These are phyloP conservation scores for Tenodera sinensis DNA, from an alignment of 2,888 invertebrate species.

Conservation along the genomic window DNA sequence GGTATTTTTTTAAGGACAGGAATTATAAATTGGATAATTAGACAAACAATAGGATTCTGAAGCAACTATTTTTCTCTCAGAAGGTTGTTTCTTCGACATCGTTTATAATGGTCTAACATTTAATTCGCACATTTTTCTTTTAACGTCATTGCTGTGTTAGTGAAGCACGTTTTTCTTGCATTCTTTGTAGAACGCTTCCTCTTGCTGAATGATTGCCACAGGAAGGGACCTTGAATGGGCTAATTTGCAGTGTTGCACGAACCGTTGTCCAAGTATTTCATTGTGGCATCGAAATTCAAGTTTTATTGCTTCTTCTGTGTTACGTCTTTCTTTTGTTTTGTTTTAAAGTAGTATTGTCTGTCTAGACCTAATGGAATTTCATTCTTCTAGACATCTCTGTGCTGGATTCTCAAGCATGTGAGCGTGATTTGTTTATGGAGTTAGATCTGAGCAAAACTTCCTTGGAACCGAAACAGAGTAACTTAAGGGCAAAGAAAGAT, in stretches of 20 bases:
- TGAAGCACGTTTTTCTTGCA: background rate
- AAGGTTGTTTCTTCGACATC: background rate
- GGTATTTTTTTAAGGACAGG: background rate
- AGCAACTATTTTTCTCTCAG: background rate
- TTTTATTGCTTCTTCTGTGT: too few relatives aligned
- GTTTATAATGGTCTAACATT: background rate
- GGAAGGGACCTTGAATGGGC: background rate
- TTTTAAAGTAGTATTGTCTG: too few relatives aligned
- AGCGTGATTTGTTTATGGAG: too few relatives aligned
- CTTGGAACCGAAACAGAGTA: too few relatives aligned
- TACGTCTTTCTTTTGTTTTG: too few relatives aligned
- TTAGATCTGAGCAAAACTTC: too few relatives aligned
- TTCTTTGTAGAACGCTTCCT: background rate
- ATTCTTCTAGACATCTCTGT: too few relatives aligned
- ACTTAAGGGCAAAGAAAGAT: too few relatives aligned
- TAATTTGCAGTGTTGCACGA: background rate
- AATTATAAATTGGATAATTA: background rate
- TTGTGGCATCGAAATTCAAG: background rate
- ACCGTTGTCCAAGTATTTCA: background rate
- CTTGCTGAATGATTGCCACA: background rate
- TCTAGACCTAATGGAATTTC: too few relatives aligned
- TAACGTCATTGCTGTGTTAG: background rate
- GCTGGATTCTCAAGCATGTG: too few relatives aligned
- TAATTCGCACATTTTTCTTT: background rate
- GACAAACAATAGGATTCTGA: background rate